Evolutionary conservation across 2,797 vertebrate genomes (phyloP).

Genomic region (Bucorvus abyssinicus): DNA sequence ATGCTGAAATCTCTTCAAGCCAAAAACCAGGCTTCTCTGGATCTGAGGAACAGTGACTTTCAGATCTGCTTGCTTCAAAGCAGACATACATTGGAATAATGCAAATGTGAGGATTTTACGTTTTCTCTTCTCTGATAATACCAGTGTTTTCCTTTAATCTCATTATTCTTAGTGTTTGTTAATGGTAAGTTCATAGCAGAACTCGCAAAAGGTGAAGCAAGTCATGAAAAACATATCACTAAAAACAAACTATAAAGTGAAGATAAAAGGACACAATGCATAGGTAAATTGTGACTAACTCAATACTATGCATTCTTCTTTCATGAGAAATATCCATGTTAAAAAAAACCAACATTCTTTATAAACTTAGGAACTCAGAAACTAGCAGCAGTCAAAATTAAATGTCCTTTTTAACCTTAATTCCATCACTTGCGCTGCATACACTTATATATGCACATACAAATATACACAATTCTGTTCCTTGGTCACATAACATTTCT

Average conservation of each 20-base stretch:
- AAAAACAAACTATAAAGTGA: neutral
- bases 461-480: neutral
- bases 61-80: neutral
- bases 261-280: neutral
- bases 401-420: neutral
- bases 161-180: neutral
- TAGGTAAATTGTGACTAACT: neutral
- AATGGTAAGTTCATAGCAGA: neutral
- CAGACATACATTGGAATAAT: neutral
- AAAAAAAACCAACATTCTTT: neutral
- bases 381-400: neutral
- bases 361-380: neutral
- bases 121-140: neutral
- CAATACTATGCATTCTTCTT: neutral
- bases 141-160: neutral
- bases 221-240: neutral
- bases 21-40: neutral
- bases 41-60: neutral
- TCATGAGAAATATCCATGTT: neutral
- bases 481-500: neutral
- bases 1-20: neutral
- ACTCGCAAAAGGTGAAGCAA: neutral
- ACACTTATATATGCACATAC: neutral
- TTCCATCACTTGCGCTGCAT: neutral
- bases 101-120: neutral